Evolutionary conservation across 2,888 invertebrate species (phyloP), one percentile per base, ranked within the genome.

Genomic region (Drosophila nigritarsus): DNA sequence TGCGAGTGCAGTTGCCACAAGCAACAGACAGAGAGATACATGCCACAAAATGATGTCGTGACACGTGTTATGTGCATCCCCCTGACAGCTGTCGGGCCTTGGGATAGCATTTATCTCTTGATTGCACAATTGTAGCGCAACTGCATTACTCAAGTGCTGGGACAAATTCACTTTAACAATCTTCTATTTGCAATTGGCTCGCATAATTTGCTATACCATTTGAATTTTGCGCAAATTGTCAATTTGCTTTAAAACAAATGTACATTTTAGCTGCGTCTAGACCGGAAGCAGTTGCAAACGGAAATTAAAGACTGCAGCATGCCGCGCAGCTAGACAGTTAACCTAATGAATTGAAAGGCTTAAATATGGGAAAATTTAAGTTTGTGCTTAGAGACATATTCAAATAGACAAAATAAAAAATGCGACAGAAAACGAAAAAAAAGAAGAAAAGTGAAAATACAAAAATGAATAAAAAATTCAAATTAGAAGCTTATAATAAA

Each of bases 1-100:
- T 73, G 64, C 72, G 63, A 70, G 62, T 79, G 79, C 69, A 63
- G 76, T 70, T 76, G 73, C 73, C 69, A 53, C 63, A 49, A 75
- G 68, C 68, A 73, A 73, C 71, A 68, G 48, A 65, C 60, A 58
- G 40, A 36, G 29, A 4, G n/a, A 36, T 38, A 61, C 59, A 53
- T 11, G 18, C 54, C 24, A 50, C 3, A 29, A 27, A 53, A 49
- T 48, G 61, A 48, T 63, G 61, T 69, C 50, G 30, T 61, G 65
- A 69, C 78, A 77, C 59, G 62, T 77, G 76, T 73, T 69, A 42
- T 49, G 54, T 34, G 55, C 45, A 36, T 50, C 32, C 42, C 34
- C 48, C 32, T 53, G 62, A 54, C 65, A 72, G 61, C 60, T 68
- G 73, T 11, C 42, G 49, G 3, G 56, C 63, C 58, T 70, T 62